A percentile compares a stretch with the other conserved stretches of the same genome.
These are phyloP conservation scores for Drosophila repletoides DNA, from an alignment of 1,140 invertebrate species.

Conservation along the genomic window DNA sequence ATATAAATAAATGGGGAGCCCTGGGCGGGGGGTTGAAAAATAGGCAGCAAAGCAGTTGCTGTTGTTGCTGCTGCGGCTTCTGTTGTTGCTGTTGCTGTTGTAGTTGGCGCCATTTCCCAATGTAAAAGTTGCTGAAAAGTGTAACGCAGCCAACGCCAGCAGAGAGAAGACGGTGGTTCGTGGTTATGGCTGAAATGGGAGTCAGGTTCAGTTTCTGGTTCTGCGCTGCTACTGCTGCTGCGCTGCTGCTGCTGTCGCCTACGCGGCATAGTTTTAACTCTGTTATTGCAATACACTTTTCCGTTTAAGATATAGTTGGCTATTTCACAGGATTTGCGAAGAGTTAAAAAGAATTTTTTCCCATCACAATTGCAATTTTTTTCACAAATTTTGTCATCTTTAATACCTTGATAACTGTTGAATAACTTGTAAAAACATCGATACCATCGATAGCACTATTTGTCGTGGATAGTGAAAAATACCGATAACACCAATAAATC, in stretches of 20 bases:
- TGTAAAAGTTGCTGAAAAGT: constrained; percentile 77
- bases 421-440: too few species aligned
- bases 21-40: constrained; percentile 62
- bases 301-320: background rate
- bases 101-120: constrained; percentile 74
- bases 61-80: constrained; percentile 33
- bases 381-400: background rate
- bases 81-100: constrained; percentile 46
- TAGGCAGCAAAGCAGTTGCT: constrained; percentile 38
- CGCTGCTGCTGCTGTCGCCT: constrained; percentile 56
- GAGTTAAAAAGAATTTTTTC: too few species aligned
- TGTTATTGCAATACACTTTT: constrained; percentile 29
- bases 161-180: constrained; percentile 10
- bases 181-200: background rate
- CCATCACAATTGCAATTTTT: background rate
- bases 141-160: constrained; percentile 65
- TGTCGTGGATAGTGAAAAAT: too few species aligned
- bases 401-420: background rate
- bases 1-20: constrained; percentile 5
- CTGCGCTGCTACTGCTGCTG: constrained; percentile 6
- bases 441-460: too few species aligned
- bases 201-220: background rate
- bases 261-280: constrained; percentile 73
- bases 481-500: too few species aligned
- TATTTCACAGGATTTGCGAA: background rate